Base-by-base conservation (phyloP, 2,113 vertebrate species). In the Gopherus evgoodei region DNA sequence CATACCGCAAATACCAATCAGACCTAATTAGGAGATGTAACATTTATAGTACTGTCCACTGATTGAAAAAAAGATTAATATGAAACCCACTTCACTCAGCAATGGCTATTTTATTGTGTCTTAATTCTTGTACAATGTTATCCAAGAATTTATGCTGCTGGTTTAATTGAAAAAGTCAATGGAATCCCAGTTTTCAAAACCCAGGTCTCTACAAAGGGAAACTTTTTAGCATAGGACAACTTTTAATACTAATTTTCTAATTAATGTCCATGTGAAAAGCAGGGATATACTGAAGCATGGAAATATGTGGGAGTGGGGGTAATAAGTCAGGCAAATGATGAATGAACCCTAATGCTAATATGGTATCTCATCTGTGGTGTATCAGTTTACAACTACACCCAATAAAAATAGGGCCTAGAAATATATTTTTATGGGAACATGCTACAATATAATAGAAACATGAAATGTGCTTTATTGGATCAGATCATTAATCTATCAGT, bases 1-100 rank as follows among this genome's bases (percentile, higher is more conserved):
- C 95, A 54, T 96, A 95, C n/a, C 92, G 95, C 94, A 96, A 97
- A 94, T 97, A 97, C 65, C 62, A 97, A 90, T 97, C 93, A 97
- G 95, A 94, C 93, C 88, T 95, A 91, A 97, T 98, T 96, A 97
- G 90, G 93, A 95, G 95, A 98, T 97, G 97, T 96, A 97, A 96
- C 95, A 92, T 97, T 97, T 97, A 72, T 96, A 86, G 93, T 92
- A 92, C 54, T 94, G 69, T 79, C 94, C 53, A 72, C 80, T 91
- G 88, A 42, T 69, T 94, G 88, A 91, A 97, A 96, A 95, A 91
- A 95, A 80, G 16, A 50, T 92, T 94, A 49, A 49, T 72, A 0
- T 11, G 44, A 80, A 93, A 38, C 69, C 52, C 6, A 1, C 65
- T 90, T 94, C 59, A 69, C 56, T 24, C 54, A 47, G 50, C 84